Base-by-base conservation (phyloP, 2,113 vertebrate genomes). In the Leptobrachium leishanense region DNA sequence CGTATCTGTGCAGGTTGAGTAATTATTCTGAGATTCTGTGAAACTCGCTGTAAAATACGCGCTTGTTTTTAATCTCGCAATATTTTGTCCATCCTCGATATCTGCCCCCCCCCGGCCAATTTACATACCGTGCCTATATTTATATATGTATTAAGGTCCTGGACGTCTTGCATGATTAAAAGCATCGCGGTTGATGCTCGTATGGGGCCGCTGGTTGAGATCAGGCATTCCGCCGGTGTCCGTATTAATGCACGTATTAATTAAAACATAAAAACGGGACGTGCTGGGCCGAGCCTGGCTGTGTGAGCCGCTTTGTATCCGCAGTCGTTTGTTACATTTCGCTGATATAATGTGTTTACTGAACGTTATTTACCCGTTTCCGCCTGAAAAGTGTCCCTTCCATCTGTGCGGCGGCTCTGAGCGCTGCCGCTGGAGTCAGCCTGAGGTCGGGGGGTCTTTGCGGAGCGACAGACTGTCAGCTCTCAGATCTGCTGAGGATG, bases 31-130 rank as follows among this genome's bases (percentile, higher is more conserved):
- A 7, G n/a, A 4, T 4, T 4, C 15, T 20, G 39, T 64, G 20
- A 39, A 31, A 31, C 62, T 39, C 62, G 39, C 62, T 64, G 20
- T 64, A 64, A n/a, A 64, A 64, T 64, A 64, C 39, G 62, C n/a
- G 20, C n/a, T 64, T 64, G n/a, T 64, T n/a, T 64, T 64, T 31
- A 64, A 64, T 64, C 62, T 64, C 39, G 62, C 39, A 64, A 64
- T 64, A 64, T 64, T 3, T 39, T 20, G 39, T n/a, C 62, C 15
- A 64, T 64, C n/a, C n/a, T n/a, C n/a, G n/a, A n/a, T n/a, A n/a
- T 64, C 39, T 13, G 1, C 9, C 13, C 3, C 39, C 62, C 62
- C 20, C 39, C 10, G 62, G 62, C 3, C 5, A 64, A 64, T 64
- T 3, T 64, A 64, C 62, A 31, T 64, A 31, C 20, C 6, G 5